Conservation (phyloP, 2,797 vertebrate species). For the Neomorphus geoffroyi region DNA sequence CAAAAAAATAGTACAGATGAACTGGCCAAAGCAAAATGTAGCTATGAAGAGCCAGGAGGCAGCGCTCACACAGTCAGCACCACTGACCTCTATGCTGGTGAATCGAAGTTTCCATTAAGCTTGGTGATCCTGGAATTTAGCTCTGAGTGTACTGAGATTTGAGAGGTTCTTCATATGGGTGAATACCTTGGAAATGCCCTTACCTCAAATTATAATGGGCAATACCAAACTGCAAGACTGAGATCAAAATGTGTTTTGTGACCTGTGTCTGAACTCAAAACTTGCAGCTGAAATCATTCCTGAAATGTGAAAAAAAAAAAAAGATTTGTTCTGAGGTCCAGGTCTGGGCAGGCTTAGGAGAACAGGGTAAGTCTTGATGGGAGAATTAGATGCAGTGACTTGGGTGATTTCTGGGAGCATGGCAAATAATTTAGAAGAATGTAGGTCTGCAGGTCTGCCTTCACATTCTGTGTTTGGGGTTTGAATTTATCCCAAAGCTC, state of each 20-base stretch:
- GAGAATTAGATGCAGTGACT: background rate
- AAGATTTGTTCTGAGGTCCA: background rate
- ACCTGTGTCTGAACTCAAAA: background rate
- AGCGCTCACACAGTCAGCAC: background rate
- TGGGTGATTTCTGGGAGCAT: background rate
- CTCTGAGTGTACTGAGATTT: background rate
- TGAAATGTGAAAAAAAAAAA: background rate
- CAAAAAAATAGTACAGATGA: background rate
- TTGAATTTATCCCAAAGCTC: background rate
- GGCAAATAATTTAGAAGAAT: background rate
- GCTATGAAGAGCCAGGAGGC: background rate
- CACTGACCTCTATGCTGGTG: fast-evolving
- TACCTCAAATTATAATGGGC: background rate
- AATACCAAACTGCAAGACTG: background rate
- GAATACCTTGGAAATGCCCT: background rate
- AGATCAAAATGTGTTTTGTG: background rate
- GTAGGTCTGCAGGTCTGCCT: background rate
- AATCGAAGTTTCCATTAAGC: background rate
- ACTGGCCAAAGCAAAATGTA: background rate
- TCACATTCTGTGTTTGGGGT: background rate
- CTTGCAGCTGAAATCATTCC: background rate
- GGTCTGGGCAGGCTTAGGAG: background rate
- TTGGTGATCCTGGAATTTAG: background rate
- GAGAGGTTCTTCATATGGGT: background rate
- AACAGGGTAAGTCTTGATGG: background rate